Percentiles rank a stretch among this genome's conserved stretches.
Conservation (phyloP, 2,888 invertebrate genomes). For the Linnaemya vulpina region DNA sequence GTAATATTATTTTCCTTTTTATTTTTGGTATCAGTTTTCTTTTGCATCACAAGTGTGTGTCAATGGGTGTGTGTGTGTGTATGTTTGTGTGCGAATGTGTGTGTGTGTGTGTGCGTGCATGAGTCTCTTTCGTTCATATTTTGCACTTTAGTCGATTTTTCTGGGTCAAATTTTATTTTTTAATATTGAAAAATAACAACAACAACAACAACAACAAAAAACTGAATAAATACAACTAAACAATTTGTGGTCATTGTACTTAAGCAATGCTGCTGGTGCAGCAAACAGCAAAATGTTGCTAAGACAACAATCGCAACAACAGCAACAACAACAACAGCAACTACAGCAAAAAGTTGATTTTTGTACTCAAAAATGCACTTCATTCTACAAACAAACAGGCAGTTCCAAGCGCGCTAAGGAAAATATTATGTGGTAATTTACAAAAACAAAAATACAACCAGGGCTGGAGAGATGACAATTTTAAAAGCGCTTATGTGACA, state of each 20-base stretch:
- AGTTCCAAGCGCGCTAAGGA: slow-evolving; percentile 15
- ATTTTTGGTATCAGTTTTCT: slow-evolving; percentile 58
- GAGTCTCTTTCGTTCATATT: slow-evolving; percentile 62
- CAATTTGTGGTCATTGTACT: slow-evolving; percentile 71
- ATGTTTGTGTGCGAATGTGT: slow-evolving; percentile 20
- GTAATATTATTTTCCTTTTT: slow-evolving; percentile 2
- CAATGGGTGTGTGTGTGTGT: neutral
- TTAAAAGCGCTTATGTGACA: neutral
- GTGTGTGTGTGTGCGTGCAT: slow-evolving; percentile 14
- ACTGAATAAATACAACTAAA: slow-evolving; percentile 67
- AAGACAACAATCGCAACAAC: slow-evolving; percentile 48
- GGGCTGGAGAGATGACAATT: neutral
- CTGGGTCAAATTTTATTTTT: slow-evolving; percentile 74
- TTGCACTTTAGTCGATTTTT: slow-evolving; percentile 73
- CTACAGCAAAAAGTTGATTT: neutral
- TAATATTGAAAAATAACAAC: slow-evolving; percentile 45
- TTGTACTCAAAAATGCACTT: slow-evolving; percentile 49
- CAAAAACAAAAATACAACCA: slow-evolving; percentile 11
- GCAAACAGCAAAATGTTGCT: slow-evolving; percentile 63
- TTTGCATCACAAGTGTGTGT: slow-evolving; percentile 24
- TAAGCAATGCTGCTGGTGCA: slow-evolving; percentile 68
- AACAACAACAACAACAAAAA: slow-evolving; percentile 50
- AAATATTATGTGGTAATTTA: slow-evolving; percentile 4
- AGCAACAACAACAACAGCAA: neutral
- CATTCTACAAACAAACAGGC: slow-evolving; percentile 22